A percentile compares a stretch with the other conserved stretches of the same genome.
Evolutionary conservation across 1,140 invertebrate species (phyloP).

Genomic region (Microplitis mediator): DNA sequence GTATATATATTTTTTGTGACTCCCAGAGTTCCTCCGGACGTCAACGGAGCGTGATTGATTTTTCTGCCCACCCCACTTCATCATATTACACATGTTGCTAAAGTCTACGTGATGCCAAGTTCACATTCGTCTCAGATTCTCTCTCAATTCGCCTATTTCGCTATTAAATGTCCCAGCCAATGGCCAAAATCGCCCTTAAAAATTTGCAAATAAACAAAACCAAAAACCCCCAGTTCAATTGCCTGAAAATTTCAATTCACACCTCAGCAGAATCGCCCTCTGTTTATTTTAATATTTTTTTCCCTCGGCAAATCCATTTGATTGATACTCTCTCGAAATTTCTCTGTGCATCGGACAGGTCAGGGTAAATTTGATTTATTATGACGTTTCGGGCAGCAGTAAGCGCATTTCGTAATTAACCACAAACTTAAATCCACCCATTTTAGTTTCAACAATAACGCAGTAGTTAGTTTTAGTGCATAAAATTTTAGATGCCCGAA

Average conservation of each 20-base stretch:
- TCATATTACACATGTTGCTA: constrained; percentile 43
- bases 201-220: no score
- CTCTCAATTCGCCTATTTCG: neutral
- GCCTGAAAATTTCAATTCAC: neutral
- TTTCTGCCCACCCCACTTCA: constrained; percentile 39
- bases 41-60: constrained; percentile 52
- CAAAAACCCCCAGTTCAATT: no score
- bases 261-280: neutral
- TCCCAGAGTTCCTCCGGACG: constrained; percentile 34
- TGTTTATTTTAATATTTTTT: neutral
- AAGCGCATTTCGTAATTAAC: no score
- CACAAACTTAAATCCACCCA: no score
- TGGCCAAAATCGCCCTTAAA: neutral
- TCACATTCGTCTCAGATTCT: constrained; percentile 24
- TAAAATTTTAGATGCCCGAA: neutral
- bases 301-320: neutral
- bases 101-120: constrained; percentile 11
- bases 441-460: neutral
- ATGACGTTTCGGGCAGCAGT: neutral
- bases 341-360: neutral
- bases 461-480: neutral
- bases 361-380: neutral
- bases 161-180: no score
- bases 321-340: neutral
- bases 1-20: neutral